Evolutionary conservation across 2,797 vertebrate species (phyloP).

Genomic region (Liasis olivaceus): DNA sequence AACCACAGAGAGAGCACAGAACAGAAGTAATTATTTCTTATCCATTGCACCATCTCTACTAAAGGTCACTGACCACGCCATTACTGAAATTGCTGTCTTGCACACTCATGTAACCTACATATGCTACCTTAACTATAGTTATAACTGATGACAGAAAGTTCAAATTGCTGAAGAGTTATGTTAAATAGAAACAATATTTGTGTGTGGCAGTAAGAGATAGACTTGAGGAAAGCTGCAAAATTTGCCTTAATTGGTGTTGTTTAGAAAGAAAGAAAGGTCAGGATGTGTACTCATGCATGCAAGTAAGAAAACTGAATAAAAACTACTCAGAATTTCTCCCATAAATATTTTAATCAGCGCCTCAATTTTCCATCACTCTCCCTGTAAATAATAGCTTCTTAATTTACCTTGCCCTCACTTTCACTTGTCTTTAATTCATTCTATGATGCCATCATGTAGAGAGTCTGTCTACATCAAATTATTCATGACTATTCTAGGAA

Average conservation of each 20-base stretch:
- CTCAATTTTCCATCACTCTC: not conserved
- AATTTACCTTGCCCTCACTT: not conserved
- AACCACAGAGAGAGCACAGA: not conserved
- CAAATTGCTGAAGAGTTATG: not conserved
- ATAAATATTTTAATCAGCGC: not conserved
- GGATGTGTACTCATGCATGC: not conserved
- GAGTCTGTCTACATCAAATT: not conserved
- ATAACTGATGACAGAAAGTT: not conserved
- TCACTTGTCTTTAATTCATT: not conserved
- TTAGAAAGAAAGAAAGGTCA: not conserved
- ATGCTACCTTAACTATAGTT: not conserved
- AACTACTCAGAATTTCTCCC: not conserved
- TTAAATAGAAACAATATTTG: not conserved
- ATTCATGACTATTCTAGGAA: not conserved
- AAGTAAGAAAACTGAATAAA: not conserved
- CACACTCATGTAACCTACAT: conserved; percentile 10
- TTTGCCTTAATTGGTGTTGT: fast-evolving
- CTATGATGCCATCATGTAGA: not conserved
- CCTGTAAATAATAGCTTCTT: not conserved
- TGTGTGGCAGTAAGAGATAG: fast-evolving
- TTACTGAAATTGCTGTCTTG: not conserved
- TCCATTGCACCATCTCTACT: not conserved
- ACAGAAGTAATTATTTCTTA: conserved; percentile 36
- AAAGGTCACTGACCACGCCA: conserved; percentile 26
- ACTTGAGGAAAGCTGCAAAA: fast-evolving